Conservation (phyloP, 2,888 invertebrate genomes). For the Phragmatobia fuliginosa region DNA sequence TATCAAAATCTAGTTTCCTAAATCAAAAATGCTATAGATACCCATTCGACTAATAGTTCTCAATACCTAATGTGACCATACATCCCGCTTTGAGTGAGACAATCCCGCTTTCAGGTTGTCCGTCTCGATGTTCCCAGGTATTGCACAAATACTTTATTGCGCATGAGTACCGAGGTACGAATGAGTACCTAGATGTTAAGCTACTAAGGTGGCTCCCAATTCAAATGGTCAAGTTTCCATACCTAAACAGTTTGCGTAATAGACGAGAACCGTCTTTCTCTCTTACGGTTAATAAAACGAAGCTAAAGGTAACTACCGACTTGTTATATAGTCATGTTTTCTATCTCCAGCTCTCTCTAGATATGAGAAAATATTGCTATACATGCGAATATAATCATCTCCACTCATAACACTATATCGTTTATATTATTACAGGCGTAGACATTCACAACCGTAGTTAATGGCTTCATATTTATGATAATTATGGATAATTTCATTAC, state of each 20-base stretch:
- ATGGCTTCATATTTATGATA: neutral
- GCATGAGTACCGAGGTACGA: too few relatives aligned
- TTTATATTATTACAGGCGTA: neutral
- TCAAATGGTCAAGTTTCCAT: too few relatives aligned
- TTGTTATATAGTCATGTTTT: neutral
- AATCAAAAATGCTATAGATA: too few relatives aligned
- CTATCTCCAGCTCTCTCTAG: neutral
- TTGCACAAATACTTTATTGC: too few relatives aligned
- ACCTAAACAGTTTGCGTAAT: neutral
- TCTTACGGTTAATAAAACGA: neutral
- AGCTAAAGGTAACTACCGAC: neutral
- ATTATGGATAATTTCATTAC: neutral
- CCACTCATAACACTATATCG: neutral
- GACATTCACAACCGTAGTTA: conserved; percentile 1
- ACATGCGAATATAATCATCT: neutral
- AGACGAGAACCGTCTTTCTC: neutral
- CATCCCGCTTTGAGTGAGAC: too few relatives aligned
- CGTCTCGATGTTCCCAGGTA: too few relatives aligned
- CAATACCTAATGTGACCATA: too few relatives aligned
- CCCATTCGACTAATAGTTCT: too few relatives aligned
- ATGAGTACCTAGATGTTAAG: too few relatives aligned
- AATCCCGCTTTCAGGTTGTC: too few relatives aligned
- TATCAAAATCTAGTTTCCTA: too few relatives aligned
- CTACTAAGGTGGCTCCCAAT: too few relatives aligned
- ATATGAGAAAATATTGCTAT: neutral